A percentile compares a stretch with the other conserved stretches of the same genome.
Conservation (phyloP, 2,113 vertebrate species). For the Lonchura striata region DNA sequence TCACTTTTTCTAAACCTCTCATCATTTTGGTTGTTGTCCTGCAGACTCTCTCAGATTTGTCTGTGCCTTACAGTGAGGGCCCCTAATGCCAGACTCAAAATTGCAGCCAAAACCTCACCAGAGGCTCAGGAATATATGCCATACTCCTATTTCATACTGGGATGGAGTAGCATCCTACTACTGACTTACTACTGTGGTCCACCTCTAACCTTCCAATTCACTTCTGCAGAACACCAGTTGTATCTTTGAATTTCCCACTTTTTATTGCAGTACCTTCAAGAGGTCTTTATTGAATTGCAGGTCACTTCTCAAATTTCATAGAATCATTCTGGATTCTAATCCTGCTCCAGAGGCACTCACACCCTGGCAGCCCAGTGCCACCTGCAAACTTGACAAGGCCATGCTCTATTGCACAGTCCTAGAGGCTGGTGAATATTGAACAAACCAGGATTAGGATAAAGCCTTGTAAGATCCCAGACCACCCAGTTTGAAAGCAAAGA, state of each 20-base stretch:
- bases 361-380: neutral
- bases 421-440: conserved; percentile 1
- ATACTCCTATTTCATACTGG: rapidly evolving
- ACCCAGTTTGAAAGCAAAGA: neutral
- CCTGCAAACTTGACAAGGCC: neutral
- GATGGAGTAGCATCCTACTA: neutral
- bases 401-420: neutral
- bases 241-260: neutral
- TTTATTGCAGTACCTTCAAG: neutral
- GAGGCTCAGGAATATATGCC: rapidly evolving
- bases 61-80: neutral
- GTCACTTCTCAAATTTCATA: neutral
- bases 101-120: neutral
- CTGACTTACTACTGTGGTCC: neutral
- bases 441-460: neutral
- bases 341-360: neutral
- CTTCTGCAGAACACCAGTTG: neutral
- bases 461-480: neutral
- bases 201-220: neutral
- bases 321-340: neutral
- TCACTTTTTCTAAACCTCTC: conserved; percentile 54
- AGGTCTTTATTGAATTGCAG: neutral
- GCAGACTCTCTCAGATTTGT: neutral
- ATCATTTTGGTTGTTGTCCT: conserved; percentile 18
- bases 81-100: neutral